Evolutionary conservation across 2,888 invertebrate species (phyloP), one percentile per base, ranked within the genome.

Genomic region (Cerastoderma edule): DNA sequence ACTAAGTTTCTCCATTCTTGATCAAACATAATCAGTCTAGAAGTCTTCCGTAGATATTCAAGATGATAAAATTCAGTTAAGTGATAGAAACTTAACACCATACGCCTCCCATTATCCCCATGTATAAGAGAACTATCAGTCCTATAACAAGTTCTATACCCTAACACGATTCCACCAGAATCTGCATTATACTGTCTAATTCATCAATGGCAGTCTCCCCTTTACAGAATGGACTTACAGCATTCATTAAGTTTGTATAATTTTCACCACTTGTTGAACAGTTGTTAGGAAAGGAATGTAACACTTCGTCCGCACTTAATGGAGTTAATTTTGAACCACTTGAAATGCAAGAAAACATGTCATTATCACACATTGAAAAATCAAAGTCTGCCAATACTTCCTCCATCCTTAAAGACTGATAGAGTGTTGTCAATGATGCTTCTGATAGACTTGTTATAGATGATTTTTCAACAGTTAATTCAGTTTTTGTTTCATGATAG

Each of bases 181-280:
- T 95, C 92, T 95, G 95, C 95, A 95, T 95, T 92, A 95, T 95
- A 91, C 95, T 95, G 88, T 94, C 94, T 91, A 94, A 93, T 84
- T 94, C 94, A 83, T 93, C 94, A 53, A 93, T 93, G 65, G 92
- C 91, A 79, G 93, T 90, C 66, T 92, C 91, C 30, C 80, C 80
- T 80, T 87, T 87, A 77, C 87, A 88, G 53, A 83, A 84, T 2
- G 85, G 82, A 53, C 73, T 80, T 72, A 83, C 70, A 28, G 84
- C 78, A 64, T 78, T 78, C 24, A 80, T 66, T 22, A 87, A 72
- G 48, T 83, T 82, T 73, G 86, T 71, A 54, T 78, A 85, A 67
- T 77, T 71, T 63, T 85, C 85, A 70, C 67, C 67, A 53, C 74
- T 69, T 57, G 71, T 74, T 67, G 78, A 79, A 44, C 91, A 87